A percentile compares a stretch with the other conserved stretches of the same genome.
Conservation (phyloP, 2,888 invertebrate genomes). For the Eupithecia exiguata region DNA sequence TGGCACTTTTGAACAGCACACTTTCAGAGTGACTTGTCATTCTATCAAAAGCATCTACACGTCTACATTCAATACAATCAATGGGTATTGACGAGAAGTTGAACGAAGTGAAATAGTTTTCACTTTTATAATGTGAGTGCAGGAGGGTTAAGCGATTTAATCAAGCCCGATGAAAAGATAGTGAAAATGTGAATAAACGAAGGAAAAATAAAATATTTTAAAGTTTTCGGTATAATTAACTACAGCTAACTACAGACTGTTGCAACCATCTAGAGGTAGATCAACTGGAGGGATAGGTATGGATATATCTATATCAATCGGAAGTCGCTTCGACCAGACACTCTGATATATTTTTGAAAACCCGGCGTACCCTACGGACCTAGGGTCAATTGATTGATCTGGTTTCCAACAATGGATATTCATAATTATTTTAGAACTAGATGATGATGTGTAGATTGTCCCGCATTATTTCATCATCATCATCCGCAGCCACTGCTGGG, state of each 20-base stretch:
- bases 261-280: background rate
- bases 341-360: no score
- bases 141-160: background rate
- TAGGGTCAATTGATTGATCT: background rate
- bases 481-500: no score
- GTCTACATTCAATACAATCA: constrained; percentile 34
- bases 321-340: background rate
- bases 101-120: constrained; percentile 28
- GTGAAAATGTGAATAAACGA: background rate
- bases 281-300: background rate
- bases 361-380: no score
- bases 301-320: background rate
- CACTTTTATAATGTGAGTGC: constrained; percentile 20
- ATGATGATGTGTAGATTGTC: background rate
- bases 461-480: background rate
- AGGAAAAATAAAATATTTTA: no score
- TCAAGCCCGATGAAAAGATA: background rate
- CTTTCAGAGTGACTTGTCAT: constrained; percentile 53
- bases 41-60: constrained; percentile 46
- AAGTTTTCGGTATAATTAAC: no score
- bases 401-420: background rate
- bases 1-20: constrained; percentile 39
- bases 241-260: no score
- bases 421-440: background rate
- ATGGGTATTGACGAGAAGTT: constrained; percentile 27